These are phyloP conservation scores for Cryptoleucopteryx plumbea DNA, from an alignment of 2,113 vertebrate genomes.

Conservation along the genomic window DNA sequence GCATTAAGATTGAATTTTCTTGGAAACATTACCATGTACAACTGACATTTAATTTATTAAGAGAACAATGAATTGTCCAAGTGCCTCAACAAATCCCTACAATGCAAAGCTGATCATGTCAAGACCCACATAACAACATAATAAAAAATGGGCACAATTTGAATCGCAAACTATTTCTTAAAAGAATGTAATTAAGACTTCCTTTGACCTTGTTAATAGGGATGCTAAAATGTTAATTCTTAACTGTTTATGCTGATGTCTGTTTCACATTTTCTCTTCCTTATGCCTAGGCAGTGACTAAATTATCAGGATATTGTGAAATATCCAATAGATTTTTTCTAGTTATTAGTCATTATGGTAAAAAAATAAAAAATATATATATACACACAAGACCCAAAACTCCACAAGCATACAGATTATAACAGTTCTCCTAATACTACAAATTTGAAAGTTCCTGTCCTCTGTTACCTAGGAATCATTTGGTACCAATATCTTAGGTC, in stretches of 20 bases:
- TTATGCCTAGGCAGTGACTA: neutral
- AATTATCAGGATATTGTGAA: neutral
- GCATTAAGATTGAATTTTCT: neutral
- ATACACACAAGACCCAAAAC: neutral
- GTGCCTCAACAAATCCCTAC: neutral
- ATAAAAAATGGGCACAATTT: neutral
- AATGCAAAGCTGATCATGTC: neutral
- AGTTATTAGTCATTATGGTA: neutral
- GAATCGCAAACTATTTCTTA: neutral
- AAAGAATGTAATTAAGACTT: neutral
- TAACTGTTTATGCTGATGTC: neutral
- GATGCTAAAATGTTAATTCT: conserved; percentile 18
- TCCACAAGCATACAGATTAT: neutral
- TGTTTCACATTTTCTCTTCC: neutral
- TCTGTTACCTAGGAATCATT: neutral
- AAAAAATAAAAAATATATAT: too few relatives aligned
- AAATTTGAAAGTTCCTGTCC: neutral
- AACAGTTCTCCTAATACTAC: neutral
- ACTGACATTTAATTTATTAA: neutral
- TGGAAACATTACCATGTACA: neutral
- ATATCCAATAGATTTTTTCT: neutral
- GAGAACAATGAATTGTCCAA: neutral
- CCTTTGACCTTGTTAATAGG: neutral
- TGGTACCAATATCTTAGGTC: neutral
- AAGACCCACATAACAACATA: neutral